A percentile compares a stretch with the other conserved stretches of the same genome.
phyloP scores from a whole-genome alignment of 1,140 invertebrate genomes.

The Calosoma granatense region DNA sequence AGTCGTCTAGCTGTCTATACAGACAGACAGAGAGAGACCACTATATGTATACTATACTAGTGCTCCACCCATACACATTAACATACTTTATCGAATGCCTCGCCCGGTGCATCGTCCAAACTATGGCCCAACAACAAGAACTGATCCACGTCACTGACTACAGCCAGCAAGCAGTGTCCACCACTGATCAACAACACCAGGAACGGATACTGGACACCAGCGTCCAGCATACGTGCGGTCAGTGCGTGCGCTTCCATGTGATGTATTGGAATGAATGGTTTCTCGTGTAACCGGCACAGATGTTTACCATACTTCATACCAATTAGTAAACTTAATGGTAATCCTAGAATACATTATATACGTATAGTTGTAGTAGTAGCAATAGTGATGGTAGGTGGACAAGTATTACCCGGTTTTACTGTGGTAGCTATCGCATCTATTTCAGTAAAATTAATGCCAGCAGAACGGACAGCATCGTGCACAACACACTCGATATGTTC shows the following conservation, averaged over 20 bases:
- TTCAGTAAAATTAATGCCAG: conserved; percentile 57
- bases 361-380: conserved; percentile 11
- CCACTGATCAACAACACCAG: conserved; percentile 83
- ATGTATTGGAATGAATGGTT: conserved; percentile 91
- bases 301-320: conserved; percentile 79
- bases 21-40: conserved; percentile 12
- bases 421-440: conserved; percentile 88
- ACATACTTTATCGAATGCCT: conserved; percentile 77
- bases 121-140: conserved; percentile 71
- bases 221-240: conserved; percentile 60
- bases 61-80: not conserved
- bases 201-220: conserved; percentile 74
- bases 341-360: conserved; percentile 35
- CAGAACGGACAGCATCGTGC: conserved; percentile 50
- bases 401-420: conserved; percentile 60
- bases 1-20: conserved; percentile 67
- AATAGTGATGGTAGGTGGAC: no score
- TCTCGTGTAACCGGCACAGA: conserved; percentile 54
- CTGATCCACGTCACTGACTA: conserved; percentile 64
- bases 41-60: not conserved
- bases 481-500: conserved; percentile 69
- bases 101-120: conserved; percentile 82
- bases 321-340: conserved; percentile 66
- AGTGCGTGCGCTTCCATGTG: conserved; percentile 99
- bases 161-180: conserved; percentile 77